A percentile compares a stretch with the other conserved stretches of the same genome.
Conservation (phyloP, 2,888 invertebrate genomes). For the Cantharis rufa region DNA sequence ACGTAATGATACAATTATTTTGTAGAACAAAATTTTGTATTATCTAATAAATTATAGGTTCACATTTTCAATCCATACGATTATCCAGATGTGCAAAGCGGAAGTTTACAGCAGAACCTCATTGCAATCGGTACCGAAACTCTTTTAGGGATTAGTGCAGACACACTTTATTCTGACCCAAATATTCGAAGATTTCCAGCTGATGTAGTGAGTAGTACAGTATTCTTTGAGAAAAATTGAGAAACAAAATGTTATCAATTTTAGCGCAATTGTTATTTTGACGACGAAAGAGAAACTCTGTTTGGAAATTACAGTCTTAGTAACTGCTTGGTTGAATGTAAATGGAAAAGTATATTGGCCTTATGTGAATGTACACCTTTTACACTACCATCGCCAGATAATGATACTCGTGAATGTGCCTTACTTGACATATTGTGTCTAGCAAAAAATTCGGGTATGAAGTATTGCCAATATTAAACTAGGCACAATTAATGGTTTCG, state of each 20-base stretch:
- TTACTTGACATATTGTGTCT: constrained; percentile 12
- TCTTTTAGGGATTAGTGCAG: constrained; percentile 3
- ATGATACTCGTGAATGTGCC: background rate
- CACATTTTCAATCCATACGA: constrained; percentile 16
- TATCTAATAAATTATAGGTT: constrained; percentile 5
- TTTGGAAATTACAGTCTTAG: constrained; percentile 19
- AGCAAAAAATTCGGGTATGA: constrained; percentile 10
- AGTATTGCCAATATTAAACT: background rate
- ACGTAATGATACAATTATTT: background rate
- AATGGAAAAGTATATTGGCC: constrained; percentile 7
- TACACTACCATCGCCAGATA: background rate
- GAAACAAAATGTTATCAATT: background rate
- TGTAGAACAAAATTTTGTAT: background rate
- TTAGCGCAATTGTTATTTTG: background rate
- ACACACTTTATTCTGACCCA: constrained; percentile 1
- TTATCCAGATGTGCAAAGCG: constrained; percentile 12
- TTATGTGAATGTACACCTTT: constrained; percentile 17
- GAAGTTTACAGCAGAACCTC: background rate
- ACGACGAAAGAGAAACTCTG: background rate
- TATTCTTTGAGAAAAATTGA: background rate
- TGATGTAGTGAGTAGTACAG: constrained; percentile 2
- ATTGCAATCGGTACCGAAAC: constrained; percentile 1
- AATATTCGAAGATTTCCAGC: constrained; percentile 8
- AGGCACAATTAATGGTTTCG: background rate
- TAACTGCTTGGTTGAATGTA: constrained; percentile 20